Base-by-base conservation (phyloP, 1,140 invertebrate genomes). In the Globodera rostochiensis region DNA sequence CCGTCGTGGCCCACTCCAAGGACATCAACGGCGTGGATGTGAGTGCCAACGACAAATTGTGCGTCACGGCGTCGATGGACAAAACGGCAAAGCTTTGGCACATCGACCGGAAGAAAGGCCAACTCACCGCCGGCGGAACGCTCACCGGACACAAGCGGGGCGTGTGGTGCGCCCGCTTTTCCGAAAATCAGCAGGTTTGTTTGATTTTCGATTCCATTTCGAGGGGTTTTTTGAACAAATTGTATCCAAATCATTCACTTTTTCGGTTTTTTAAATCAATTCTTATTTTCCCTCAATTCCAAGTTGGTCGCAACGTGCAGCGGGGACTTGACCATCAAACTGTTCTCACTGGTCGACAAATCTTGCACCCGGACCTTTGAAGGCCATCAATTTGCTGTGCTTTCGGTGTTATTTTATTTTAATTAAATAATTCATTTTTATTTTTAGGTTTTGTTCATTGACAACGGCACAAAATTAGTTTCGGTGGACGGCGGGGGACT, bases 131-230 rank as follows among this genome's bases (percentile, higher is more conserved):
- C 47, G 91, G 92, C 81, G 96, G 95, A 9, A 92, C 94, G 3
- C 91, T 98, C 46, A 93, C 93, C 86, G 97, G 96, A 1, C 97
- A 98, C 89, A 93, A 93, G 84, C 92, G 95, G 90, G 95, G 96
- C 9, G 93, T 99, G 67, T 98, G 96, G 95, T 94, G 94, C 89
- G 94, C 95, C 0, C 92, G 93, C 88, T 99, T 99, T 91, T 98
- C 97, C 3, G 94, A 95, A 5, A 93, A 95, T 53, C 96, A 98
- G 91, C 95, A 97, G 92, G 91, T 91, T 80, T 46, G n/a, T 47
- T 47, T 21, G 25, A 49, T 71, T 47, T 53, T 53, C 64, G n/a
- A 79, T n/a, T n/a, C n/a, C n/a, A n/a, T n/a, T n/a, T n/a, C n/a
- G n/a, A n/a, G 47, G 15, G 64, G n/a, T n/a, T 73, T 5, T 15